A percentile compares a stretch with the other conserved stretches of the same genome.
Conservation (phyloP, 2,888 invertebrate species). For the Isoperla grammatica region DNA sequence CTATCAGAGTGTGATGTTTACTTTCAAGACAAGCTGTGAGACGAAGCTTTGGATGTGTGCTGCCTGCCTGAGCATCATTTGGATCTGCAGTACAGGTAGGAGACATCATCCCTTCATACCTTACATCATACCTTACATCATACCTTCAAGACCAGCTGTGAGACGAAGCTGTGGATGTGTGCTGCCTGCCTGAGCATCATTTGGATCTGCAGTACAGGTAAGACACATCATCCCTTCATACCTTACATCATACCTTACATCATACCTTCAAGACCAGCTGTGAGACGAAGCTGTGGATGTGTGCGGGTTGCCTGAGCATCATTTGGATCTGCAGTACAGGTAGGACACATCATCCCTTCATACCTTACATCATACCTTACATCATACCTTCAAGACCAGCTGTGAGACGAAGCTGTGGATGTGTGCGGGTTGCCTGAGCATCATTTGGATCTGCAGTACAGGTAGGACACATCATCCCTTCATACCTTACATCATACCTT, state of each 20-base stretch:
- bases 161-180: conserved; percentile 43
- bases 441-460: conserved; percentile 44
- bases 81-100: conserved; percentile 43
- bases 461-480: conserved; percentile 38
- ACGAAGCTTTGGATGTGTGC: conserved; percentile 42
- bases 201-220: conserved; percentile 44
- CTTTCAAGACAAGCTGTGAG: conserved; percentile 46
- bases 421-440: conserved; percentile 39
- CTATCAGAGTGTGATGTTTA: conserved; percentile 47
- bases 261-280: conserved; percentile 43
- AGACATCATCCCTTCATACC: too few species aligned
- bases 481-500: not conserved
- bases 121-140: not conserved
- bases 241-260: not conserved
- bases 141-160: conserved; percentile 45
- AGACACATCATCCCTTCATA: too few species aligned
- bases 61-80: conserved; percentile 40
- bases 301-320: conserved; percentile 38
- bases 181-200: conserved; percentile 39
- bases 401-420: conserved; percentile 46
- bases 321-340: conserved; percentile 45
- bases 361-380: not conserved
- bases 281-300: conserved; percentile 44
- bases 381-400: conserved; percentile 39
- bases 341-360: too few species aligned